Percentiles rank a stretch among this genome's conserved stretches.
Conservation (phyloP, 1,140 invertebrate species). For the Zaprionus nigranus region DNA sequence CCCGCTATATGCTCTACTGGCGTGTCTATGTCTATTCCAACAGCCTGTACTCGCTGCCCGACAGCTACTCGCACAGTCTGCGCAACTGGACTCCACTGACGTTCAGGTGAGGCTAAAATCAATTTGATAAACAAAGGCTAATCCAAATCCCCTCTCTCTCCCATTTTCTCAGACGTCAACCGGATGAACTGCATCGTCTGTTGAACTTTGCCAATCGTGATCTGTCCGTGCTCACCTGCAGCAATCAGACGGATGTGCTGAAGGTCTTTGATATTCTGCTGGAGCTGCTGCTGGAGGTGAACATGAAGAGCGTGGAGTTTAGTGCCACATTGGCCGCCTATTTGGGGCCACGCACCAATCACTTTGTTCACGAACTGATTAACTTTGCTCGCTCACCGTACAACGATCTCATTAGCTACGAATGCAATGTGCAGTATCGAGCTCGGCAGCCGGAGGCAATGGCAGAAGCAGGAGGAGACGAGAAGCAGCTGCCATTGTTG, state of each 20-base stretch:
- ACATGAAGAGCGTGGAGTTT: constrained; percentile 40
- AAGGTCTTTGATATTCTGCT: constrained; percentile 32
- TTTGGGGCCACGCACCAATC: constrained; percentile 86
- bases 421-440: constrained; percentile 50
- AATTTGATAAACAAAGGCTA: not conserved
- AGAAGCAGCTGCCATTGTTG: not conserved
- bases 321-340: constrained; percentile 84
- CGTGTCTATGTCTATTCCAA: constrained; percentile 59
- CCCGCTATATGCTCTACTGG: constrained; percentile 54
- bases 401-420: constrained; percentile 85
- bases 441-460: not conserved
- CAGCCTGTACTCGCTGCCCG: constrained; percentile 49
- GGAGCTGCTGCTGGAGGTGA: constrained; percentile 27
- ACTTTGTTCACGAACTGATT: constrained; percentile 95
- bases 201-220: constrained; percentile 62
- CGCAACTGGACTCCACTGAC: constrained; percentile 34
- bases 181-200: constrained; percentile 45
- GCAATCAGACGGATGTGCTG: constrained; percentile 13
- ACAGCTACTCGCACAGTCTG: not conserved
- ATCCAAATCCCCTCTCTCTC: not conserved
- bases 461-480: not conserved
- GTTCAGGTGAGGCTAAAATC: constrained; percentile 25
- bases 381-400: constrained; percentile 94
- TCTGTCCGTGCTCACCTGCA: constrained; percentile 42
- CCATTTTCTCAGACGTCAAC: constrained; percentile 19